phyloP scores from a whole-genome alignment of 2,113 vertebrate species.

The Balaenoptera acutorostrata region DNA sequence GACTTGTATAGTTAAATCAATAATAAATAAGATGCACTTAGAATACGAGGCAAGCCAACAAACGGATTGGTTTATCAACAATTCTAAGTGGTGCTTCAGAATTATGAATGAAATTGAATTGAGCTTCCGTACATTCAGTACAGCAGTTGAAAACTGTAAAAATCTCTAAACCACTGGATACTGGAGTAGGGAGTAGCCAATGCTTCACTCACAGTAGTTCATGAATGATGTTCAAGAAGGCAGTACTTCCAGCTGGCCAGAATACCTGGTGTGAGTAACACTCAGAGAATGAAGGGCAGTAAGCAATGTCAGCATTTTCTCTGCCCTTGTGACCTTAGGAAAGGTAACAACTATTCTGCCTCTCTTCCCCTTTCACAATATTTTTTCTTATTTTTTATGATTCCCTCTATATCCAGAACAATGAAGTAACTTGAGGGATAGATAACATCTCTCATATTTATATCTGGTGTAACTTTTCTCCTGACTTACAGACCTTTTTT shows the following conservation, averaged over 20 bases:
- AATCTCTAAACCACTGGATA: background rate
- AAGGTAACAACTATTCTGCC: background rate
- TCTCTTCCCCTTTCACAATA: background rate
- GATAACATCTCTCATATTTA: background rate
- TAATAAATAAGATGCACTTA: conserved; percentile 23
- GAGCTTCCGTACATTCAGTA: conserved; percentile 26
- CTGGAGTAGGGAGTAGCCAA: background rate
- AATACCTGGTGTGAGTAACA: background rate
- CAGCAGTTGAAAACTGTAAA: conserved; percentile 17
- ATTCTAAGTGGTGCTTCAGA: conserved; percentile 20
- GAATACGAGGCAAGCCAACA: background rate
- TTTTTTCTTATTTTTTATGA: background rate
- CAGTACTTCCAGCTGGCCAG: background rate
- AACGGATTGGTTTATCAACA: background rate
- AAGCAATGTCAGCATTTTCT: background rate
- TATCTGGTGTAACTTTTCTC: background rate
- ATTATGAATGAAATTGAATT: conserved; percentile 33
- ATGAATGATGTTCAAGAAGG: background rate
- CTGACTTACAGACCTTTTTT: background rate
- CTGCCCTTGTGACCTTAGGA: background rate
- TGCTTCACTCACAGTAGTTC: background rate
- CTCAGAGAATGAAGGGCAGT: background rate
- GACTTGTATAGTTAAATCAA: background rate
- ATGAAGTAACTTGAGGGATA: background rate
- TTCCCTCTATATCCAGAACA: background rate